Percentiles rank a stretch among this genome's conserved stretches.
Evolutionary conservation across 35 echinoderm and acorn worm species (phyloP).

Genomic region (Chiridota heheva): DNA sequence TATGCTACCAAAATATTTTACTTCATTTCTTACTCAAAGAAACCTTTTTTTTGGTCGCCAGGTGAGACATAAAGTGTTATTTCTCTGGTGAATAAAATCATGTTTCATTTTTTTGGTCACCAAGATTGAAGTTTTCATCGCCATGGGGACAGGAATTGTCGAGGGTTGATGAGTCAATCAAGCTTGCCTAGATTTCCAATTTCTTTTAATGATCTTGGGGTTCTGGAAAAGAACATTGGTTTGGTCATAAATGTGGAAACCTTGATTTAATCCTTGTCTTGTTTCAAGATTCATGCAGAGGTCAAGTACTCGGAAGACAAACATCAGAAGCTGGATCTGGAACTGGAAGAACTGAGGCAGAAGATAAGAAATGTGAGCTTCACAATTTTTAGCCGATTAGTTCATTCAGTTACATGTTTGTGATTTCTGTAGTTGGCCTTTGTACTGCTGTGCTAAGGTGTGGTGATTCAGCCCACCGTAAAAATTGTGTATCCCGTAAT

Average conservation of each 20-base stretch:
- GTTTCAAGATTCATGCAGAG: background rate
- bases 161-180: too few relatives aligned
- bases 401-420: background rate
- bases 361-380: slow-evolving; percentile 80
- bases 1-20: too few relatives aligned
- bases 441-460: background rate
- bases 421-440: background rate
- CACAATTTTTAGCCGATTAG: background rate
- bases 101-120: too few relatives aligned
- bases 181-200: background rate
- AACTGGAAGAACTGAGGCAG: slow-evolving; percentile 70
- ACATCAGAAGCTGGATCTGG: slow-evolving; percentile 61
- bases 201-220: background rate
- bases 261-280: background rate
- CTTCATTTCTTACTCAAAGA: too few relatives aligned
- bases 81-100: too few relatives aligned
- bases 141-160: too few relatives aligned
- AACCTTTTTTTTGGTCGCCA: too few relatives aligned
- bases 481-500: background rate
- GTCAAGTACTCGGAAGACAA: slow-evolving; percentile 27
- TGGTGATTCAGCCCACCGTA: background rate
- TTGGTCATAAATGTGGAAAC: background rate
- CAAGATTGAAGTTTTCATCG: too few relatives aligned
- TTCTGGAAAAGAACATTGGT: background rate
- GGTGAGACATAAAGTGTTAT: too few relatives aligned